phyloP scores from a whole-genome alignment of 2,113 vertebrate genomes.

The Rostratula benghalensis region DNA sequence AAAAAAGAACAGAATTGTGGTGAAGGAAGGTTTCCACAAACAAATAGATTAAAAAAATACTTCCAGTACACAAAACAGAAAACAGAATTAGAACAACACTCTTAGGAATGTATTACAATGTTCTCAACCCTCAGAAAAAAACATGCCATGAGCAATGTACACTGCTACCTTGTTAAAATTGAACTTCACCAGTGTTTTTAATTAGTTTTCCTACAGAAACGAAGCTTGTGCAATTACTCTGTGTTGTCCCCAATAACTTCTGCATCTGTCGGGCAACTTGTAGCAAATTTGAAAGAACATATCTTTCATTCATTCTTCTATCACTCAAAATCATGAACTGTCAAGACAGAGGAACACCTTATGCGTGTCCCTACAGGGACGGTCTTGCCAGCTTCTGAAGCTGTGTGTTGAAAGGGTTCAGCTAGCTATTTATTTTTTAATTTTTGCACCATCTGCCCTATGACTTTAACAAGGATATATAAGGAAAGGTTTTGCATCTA shows the following conservation, averaged over 20 bases:
- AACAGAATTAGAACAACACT: neutral
- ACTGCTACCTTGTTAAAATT: neutral
- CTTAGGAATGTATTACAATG: neutral
- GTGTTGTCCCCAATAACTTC: neutral
- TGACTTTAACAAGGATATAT: neutral
- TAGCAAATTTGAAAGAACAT: neutral
- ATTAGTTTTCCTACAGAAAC: neutral
- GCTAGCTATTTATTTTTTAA: neutral
- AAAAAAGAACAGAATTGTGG: neutral
- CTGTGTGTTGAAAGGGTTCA: neutral
- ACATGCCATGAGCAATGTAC: neutral
- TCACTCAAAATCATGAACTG: neutral
- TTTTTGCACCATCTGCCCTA: neutral
- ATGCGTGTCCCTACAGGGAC: accelerated
- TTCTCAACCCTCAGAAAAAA: neutral
- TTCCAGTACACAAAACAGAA: neutral
- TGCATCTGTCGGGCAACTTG: neutral
- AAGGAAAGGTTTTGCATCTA: neutral
- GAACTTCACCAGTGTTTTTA: neutral
- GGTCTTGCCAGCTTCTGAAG: neutral
- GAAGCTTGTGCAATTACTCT: neutral
- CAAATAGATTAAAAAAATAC: neutral
- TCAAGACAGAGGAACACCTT: neutral
- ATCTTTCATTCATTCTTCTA: neutral
- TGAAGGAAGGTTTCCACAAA: neutral